Evolutionary conservation across 1,140 invertebrate genomes (phyloP), one percentile per base, ranked within the genome.

Genomic region (Coenobita brevimanus): DNA sequence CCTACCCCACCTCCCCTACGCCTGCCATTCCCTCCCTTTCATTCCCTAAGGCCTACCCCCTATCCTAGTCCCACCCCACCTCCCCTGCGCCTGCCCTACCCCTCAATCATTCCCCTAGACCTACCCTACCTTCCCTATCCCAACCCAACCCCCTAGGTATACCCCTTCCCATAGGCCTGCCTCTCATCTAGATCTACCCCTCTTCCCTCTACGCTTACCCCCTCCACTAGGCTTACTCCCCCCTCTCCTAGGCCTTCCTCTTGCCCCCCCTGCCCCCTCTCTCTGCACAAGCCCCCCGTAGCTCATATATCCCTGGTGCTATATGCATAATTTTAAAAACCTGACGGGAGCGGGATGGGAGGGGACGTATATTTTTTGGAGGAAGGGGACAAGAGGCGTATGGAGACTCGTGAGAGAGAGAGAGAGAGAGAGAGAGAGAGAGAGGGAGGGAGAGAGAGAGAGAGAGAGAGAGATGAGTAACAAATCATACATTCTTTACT

Each of bases 241-340:
- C n/a, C 36, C 38, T 21, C 30, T 17, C 80, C 80, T 67, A 67
- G 17, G 21, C 60, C 57, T n/a, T 21, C 27, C 60, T 43, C 27
- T 24, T 46, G 21, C 46, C n/a, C n/a, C n/a, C n/a, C n/a, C n/a
- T n/a, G n/a, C n/a, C n/a, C n/a, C n/a, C n/a, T n/a, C n/a, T n/a
- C n/a, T n/a, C n/a, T n/a, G n/a, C n/a, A n/a, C n/a, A 30, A 43
- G 33, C 54, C 36, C 24, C 21, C 36, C 36, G 13, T n/a, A 43
- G 69, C 71, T 33, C 43, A 81, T 87, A 80, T 81, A 71, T 73
- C 33, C 27, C 33, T 71, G 33, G 41, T n/a, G 76, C 54, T 41
- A 69, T 87, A 69, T 69, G 78, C 64, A 73, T 87, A 73, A 87
- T 57, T 54, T 78, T 73, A 57, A 73, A 43, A 64, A 41, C 46